Evolutionary conservation across 1,140 invertebrate genomes (phyloP).

Genomic region (Stegodyphus mimosarum): DNA sequence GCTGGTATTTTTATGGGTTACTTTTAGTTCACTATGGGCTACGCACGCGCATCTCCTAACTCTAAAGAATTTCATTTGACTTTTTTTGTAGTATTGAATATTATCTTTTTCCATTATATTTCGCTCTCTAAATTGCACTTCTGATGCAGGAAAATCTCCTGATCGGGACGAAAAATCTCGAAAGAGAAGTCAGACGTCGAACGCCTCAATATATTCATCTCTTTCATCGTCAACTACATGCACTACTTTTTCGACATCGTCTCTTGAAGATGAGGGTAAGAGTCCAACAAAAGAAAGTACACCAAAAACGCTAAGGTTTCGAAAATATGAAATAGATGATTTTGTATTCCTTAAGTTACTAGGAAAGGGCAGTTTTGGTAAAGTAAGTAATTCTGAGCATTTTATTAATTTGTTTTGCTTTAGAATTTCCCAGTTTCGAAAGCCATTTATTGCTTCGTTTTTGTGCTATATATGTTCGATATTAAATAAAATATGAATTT

Average conservation of each 20-base stretch:
- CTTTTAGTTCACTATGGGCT: too few species aligned
- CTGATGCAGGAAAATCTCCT: background rate
- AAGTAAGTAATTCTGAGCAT: slow-evolving; percentile 73
- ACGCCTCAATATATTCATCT: background rate
- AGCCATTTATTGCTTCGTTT: too few species aligned
- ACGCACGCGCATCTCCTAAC: too few species aligned
- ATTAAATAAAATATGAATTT: too few species aligned
- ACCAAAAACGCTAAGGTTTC: slow-evolving; percentile 71
- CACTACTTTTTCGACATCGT: slow-evolving; percentile 4
- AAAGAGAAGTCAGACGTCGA: slow-evolving; percentile 11
- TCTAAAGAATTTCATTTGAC: too few species aligned
- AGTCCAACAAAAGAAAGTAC: background rate
- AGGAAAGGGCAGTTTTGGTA: slow-evolving; percentile 97
- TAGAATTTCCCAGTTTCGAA: too few species aligned
- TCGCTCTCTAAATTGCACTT: too few species aligned
- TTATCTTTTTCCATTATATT: too few species aligned
- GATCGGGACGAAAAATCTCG: slow-evolving; percentile 23
- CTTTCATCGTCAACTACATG: slow-evolving; percentile 13
- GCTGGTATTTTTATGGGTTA: too few species aligned
- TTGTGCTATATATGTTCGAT: too few species aligned
- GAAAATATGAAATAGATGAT: slow-evolving; percentile 87
- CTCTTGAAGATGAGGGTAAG: slow-evolving; percentile 10
- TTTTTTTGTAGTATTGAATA: too few species aligned
- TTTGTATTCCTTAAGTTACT: slow-evolving; percentile 95
- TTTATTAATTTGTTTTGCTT: too few species aligned